Base-by-base conservation (phyloP, 2,797 vertebrate genomes). In the Semaprochilodus insignis region DNA sequence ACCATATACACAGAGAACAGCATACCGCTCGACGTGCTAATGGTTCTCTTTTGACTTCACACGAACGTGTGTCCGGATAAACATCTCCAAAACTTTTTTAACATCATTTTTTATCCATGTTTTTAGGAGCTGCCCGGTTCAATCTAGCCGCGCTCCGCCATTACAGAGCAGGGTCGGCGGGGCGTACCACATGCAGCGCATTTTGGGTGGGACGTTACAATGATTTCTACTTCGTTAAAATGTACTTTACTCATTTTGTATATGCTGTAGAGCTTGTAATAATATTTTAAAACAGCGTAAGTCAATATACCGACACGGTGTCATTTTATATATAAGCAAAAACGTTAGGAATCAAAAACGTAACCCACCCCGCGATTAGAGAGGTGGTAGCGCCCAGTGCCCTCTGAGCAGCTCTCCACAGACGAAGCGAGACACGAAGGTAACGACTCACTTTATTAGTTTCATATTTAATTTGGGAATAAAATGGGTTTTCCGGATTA, bases 381-480 rank as follows among this genome's bases (percentile, higher is more conserved):
- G 6, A 89, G 52, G 89, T 95, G 93, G 95, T 93, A 89, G 5
- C 86, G 81, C 91, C 93, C 92, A 52, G 86, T 91, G 93, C 89
- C 94, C 94, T 95, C 91, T 87, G 83, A 36, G 76, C 63, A 31
- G 0, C 63, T 62, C n/a, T 62, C n/a, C 59, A 44, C 82, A 2
- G 52, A 31, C 83, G 66, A 87, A 69, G 70, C 65, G 83, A 27
- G 62, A 81, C 5, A 69, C 65, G 60, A 78, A 52, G 67, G 48
- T 23, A 65, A 82, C 78, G 81, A 80, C 71, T 1, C 31, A 52
- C 6, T 23, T 55, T 55, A 1, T 54, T 17, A 1, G 0, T 27
- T 66, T 66, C 25, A n/a, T 62, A 2, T 4, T 0, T 13, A 23
- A 6, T 25, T 25, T 25, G n/a, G n/a, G 15, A 13, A 11, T 62